Conservation (phyloP, 1,140 invertebrate species). For the Brachionus calyciflorus region DNA sequence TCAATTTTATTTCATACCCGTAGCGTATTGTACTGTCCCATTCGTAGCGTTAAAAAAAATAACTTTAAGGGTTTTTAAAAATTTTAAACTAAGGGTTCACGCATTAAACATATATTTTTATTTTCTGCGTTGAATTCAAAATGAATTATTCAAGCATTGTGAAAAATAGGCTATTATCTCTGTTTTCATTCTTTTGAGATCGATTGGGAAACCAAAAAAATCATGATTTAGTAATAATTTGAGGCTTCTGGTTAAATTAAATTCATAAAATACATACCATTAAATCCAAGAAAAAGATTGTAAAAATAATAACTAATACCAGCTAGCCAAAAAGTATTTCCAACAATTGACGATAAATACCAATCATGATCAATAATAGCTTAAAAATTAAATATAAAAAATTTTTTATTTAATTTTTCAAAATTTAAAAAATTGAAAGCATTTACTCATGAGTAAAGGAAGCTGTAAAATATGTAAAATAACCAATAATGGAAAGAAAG, state of each 20-base stretch:
- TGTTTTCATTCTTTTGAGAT: too few relatives aligned
- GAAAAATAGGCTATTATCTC: too few relatives aligned
- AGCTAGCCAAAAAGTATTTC: slow-evolving; percentile 89
- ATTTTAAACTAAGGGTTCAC: too few relatives aligned
- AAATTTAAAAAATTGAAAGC: not conserved
- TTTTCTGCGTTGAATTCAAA: too few relatives aligned
- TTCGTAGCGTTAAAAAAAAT: too few relatives aligned
- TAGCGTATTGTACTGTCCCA: too few relatives aligned
- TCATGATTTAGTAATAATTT: too few relatives aligned
- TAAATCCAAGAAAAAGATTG: slow-evolving; percentile 96
- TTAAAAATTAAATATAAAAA: slow-evolving; percentile 20
- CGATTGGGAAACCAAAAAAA: too few relatives aligned
- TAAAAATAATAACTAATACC: slow-evolving; percentile 89
- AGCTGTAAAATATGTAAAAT: slow-evolving; percentile 88
- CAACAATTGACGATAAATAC: slow-evolving; percentile 73
- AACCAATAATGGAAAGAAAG: slow-evolving; percentile 89
- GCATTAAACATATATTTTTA: too few relatives aligned
- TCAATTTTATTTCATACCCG: too few relatives aligned
- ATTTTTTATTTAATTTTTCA: not conserved
- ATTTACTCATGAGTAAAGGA: slow-evolving; percentile 79
- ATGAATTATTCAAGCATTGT: too few relatives aligned
- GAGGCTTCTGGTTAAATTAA: not conserved
- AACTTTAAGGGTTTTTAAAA: too few relatives aligned
- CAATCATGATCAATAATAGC: slow-evolving; percentile 47
- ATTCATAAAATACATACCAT: slow-evolving; percentile 68